Percentiles rank a stretch among this genome's conserved stretches.
Evolutionary conservation across 2,797 vertebrate species (phyloP).

Genomic region (Siniperca undulata): DNA sequence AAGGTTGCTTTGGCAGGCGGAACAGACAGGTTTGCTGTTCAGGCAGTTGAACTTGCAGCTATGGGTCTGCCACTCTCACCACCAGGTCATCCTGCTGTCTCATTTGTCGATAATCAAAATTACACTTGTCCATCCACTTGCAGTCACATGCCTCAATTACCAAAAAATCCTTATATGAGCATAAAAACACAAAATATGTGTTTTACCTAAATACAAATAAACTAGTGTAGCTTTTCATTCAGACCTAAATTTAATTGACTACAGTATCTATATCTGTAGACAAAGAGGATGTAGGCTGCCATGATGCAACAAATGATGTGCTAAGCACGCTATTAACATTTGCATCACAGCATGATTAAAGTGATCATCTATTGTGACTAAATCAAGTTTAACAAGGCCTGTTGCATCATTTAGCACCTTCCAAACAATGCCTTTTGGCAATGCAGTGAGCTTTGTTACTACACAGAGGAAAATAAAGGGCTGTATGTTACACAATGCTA

Average conservation of each 20-base stretch:
- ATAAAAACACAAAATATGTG: slow-evolving; percentile 15
- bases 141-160: slow-evolving; percentile 1
- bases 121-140: slow-evolving; percentile 31
- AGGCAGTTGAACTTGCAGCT: slow-evolving; percentile 59
- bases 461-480: slow-evolving; percentile 64
- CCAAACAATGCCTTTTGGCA: slow-evolving; percentile 78
- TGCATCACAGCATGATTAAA: slow-evolving; percentile 87
- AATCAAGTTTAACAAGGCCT: slow-evolving; percentile 88
- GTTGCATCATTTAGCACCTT: slow-evolving; percentile 83
- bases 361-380: slow-evolving; percentile 87
- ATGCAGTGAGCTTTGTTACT: slow-evolving; percentile 64
- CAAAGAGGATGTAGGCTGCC: slow-evolving; percentile 72
- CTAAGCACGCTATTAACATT: slow-evolving; percentile 88
- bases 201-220: slow-evolving; percentile 4
- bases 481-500: slow-evolving; percentile 39
- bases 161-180: background rate
- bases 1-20: slow-evolving; percentile 24
- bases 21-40: slow-evolving; percentile 52
- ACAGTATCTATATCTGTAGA: slow-evolving; percentile 50
- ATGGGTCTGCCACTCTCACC: slow-evolving; percentile 46
- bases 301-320: slow-evolving; percentile 85
- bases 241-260: slow-evolving; percentile 46
- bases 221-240: slow-evolving; percentile 1
- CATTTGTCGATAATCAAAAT: slow-evolving; percentile 44
- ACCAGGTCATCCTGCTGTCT: slow-evolving; percentile 44